These are phyloP conservation scores for Lucilia cuprina DNA, from an alignment of 1,140 invertebrate genomes.

Conservation along the genomic window DNA sequence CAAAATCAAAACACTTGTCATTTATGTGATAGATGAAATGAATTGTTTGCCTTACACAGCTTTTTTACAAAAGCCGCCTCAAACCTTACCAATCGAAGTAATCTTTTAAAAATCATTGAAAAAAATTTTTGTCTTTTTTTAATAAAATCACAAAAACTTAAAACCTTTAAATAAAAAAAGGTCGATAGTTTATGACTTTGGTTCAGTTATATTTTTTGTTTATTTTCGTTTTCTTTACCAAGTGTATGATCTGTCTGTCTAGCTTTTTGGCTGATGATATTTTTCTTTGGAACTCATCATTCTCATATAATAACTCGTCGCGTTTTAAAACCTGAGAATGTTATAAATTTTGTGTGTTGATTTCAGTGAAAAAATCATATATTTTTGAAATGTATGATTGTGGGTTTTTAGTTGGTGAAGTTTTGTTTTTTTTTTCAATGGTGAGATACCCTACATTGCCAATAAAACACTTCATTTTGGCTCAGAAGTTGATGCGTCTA, in stretches of 20 bases:
- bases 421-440: too few relatives aligned
- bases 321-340: background rate
- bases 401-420: background rate
- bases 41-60: background rate
- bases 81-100: background rate
- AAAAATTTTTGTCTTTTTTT: background rate
- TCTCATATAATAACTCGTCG: slow-evolving; percentile 3
- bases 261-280: background rate
- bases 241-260: background rate
- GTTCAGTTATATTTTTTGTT: slow-evolving; percentile 2
- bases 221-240: background rate
- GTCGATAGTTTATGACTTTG: slow-evolving; percentile 16
- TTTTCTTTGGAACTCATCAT: slow-evolving; percentile 32
- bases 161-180: background rate
- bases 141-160: too few relatives aligned
- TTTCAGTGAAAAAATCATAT: slow-evolving; percentile 20
- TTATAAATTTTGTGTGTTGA: slow-evolving; percentile 29
- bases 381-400: background rate
- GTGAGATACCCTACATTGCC: background rate
- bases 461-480: too few relatives aligned
- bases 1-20: slow-evolving; percentile 10
- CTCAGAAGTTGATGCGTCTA: too few relatives aligned
- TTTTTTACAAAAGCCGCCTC: background rate
- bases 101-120: background rate
- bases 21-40: background rate